Base-by-base conservation (phyloP, 2,888 invertebrate species). In the Koerneria pararmatus region DNA sequence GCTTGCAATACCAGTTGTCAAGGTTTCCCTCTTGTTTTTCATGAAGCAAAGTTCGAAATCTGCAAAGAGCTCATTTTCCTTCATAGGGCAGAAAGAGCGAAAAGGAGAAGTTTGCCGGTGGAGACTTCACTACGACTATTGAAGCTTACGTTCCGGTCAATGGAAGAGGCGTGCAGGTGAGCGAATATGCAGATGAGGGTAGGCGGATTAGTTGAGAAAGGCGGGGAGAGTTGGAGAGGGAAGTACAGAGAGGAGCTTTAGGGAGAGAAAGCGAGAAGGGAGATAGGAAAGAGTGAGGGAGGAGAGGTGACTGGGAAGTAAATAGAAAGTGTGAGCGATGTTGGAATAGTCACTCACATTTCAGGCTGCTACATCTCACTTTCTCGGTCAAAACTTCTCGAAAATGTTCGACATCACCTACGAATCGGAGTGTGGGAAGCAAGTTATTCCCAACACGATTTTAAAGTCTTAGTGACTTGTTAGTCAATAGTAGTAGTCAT, bases 31-130 rank as follows among this genome's bases (percentile, higher is more conserved):
- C 8, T n/a, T n/a, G n/a, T n/a, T n/a, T n/a, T n/a, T n/a, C n/a
- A n/a, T n/a, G n/a, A n/a, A n/a, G n/a, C n/a, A n/a, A n/a, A n/a
- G n/a, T n/a, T n/a, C n/a, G n/a, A n/a, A n/a, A n/a, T n/a, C n/a
- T n/a, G n/a, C n/a, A n/a, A n/a, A n/a, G n/a, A n/a, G n/a, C n/a
- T n/a, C n/a, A n/a, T n/a, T n/a, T n/a, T 29, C 35, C 35, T n/a
- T 15, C n/a, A 6, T 37, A 32, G 35, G 35, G 65, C 15, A 89
- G 91, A n/a, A 98, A 98, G 87, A 95, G 95, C 0, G 94, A 95
- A 85, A 97, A 97, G 85, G 98, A 99, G 85, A 95, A 98, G 85
- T 99, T 99, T 85, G 97, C 98, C 1, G 98, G 98, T 29, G 94
- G 92, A 3, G 91, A 93, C 85, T 97, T 92, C 84, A 97, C 97